Evolutionary conservation across 1,140 invertebrate genomes (phyloP).

Genomic region (Drosophila littoralis): DNA sequence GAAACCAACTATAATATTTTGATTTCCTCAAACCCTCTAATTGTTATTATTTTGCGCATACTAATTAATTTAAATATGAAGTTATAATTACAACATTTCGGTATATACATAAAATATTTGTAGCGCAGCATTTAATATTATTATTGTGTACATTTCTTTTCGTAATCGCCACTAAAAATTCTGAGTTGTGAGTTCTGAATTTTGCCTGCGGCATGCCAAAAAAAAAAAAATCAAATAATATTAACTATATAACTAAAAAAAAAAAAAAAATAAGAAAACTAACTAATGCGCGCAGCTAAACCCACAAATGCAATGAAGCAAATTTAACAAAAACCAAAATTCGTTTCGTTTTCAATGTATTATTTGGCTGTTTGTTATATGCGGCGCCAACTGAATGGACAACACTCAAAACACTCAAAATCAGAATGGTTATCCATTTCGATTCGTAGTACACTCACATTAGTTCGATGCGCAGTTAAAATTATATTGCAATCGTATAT

Average conservation of each 20-base stretch:
- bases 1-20: neutral
- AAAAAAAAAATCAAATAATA: constrained; percentile 34
- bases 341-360: constrained; percentile 42
- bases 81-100: neutral
- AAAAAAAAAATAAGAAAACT: constrained; percentile 23
- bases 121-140: constrained; percentile 57
- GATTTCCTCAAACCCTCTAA: constrained; percentile 11
- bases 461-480: constrained; percentile 7
- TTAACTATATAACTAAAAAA: constrained; percentile 6
- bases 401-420: constrained; percentile 22
- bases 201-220: constrained; percentile 74
- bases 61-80: constrained; percentile 7
- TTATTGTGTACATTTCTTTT: constrained; percentile 63
- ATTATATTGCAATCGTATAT: constrained; percentile 8
- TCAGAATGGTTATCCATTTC: constrained; percentile 22
- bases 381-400: constrained; percentile 28
- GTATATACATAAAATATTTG: constrained; percentile 13
- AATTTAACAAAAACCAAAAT: constrained; percentile 12
- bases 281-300: constrained; percentile 28
- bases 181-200: constrained; percentile 64
- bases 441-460: constrained; percentile 49
- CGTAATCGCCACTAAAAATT: constrained; percentile 49
- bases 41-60: constrained; percentile 36
- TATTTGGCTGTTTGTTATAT: constrained; percentile 57
- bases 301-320: constrained; percentile 6